phyloP scores from a whole-genome alignment of 2,888 invertebrate genomes.

The Diaperis boleti region DNA sequence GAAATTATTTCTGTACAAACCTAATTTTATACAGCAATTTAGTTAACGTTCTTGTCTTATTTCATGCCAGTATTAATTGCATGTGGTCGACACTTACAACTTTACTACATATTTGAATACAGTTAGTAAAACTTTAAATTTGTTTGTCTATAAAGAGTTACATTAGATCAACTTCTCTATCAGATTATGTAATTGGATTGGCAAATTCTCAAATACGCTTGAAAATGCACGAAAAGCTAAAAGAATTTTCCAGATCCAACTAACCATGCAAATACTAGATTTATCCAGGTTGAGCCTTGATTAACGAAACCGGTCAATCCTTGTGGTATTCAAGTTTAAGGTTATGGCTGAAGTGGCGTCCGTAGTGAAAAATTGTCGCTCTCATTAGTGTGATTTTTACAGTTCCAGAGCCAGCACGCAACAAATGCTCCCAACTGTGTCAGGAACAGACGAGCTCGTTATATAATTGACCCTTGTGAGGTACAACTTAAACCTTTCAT shows the following conservation, averaged over 20 bases:
- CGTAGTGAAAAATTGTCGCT: slow-evolving; percentile 33
- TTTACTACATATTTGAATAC: no score
- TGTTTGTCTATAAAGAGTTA: no score
- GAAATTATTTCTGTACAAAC: no score
- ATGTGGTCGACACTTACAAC: no score
- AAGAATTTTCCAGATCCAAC: slow-evolving; percentile 1
- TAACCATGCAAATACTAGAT: background rate
- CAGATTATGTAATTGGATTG: slow-evolving; percentile 21
- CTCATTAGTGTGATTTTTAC: slow-evolving; percentile 37
- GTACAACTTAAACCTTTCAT: slow-evolving; percentile 34
- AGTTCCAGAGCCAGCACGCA: slow-evolving; percentile 24
- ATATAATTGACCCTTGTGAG: slow-evolving; percentile 40
- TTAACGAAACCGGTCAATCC: background rate
- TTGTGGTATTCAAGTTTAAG: slow-evolving; percentile 1
- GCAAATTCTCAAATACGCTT: slow-evolving; percentile 12
- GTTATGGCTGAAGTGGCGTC: background rate
- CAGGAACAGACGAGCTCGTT: slow-evolving; percentile 38
- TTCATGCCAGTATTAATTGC: no score
- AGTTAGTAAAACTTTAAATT: no score
- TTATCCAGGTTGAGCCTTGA: background rate
- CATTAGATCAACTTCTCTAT: background rate
- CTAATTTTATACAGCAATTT: no score
- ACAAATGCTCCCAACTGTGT: slow-evolving; percentile 35
- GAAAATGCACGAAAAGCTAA: background rate
- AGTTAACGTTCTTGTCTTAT: no score